phyloP scores from a whole-genome alignment of 2,888 invertebrate genomes.

The Geotrupes spiniger region DNA sequence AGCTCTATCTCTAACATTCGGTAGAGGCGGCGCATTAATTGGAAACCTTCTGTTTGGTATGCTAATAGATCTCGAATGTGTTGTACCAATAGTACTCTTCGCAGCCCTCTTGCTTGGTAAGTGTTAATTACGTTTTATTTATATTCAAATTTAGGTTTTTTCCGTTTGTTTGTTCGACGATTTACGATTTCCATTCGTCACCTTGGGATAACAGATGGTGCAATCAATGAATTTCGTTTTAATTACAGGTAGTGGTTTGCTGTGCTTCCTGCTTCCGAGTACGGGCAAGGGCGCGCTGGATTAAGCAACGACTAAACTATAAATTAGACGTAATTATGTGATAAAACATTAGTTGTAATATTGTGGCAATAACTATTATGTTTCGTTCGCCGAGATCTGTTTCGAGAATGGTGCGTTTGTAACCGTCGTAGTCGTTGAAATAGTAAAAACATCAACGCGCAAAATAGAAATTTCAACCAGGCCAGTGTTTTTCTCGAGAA shows the following conservation, averaged over 20 bases:
- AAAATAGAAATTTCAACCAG: no score
- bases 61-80: constrained; percentile 76
- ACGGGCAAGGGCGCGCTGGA: constrained; percentile 72
- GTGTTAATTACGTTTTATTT: constrained; percentile 39
- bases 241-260: constrained; percentile 65
- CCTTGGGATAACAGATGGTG: no score
- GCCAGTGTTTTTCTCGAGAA: no score
- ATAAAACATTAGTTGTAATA: no score
- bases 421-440: no score
- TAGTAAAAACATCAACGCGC: no score
- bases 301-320: constrained; percentile 41
- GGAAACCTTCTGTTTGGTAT: constrained; percentile 77
- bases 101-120: constrained; percentile 71
- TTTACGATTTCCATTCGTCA: not conserved
- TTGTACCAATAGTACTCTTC: constrained; percentile 71
- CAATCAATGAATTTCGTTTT: constrained; percentile 7
- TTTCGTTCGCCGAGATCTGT: no score
- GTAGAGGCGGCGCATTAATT: constrained; percentile 71
- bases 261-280: constrained; percentile 73
- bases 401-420: no score
- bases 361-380: no score
- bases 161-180: constrained; percentile 7
- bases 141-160: not conserved
- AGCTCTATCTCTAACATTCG: constrained; percentile 73
- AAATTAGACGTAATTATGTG: no score